Evolutionary conservation across 2,797 vertebrate genomes (phyloP), one percentile per base, ranked within the genome.

Genomic region (Taeniopygia guttata): DNA sequence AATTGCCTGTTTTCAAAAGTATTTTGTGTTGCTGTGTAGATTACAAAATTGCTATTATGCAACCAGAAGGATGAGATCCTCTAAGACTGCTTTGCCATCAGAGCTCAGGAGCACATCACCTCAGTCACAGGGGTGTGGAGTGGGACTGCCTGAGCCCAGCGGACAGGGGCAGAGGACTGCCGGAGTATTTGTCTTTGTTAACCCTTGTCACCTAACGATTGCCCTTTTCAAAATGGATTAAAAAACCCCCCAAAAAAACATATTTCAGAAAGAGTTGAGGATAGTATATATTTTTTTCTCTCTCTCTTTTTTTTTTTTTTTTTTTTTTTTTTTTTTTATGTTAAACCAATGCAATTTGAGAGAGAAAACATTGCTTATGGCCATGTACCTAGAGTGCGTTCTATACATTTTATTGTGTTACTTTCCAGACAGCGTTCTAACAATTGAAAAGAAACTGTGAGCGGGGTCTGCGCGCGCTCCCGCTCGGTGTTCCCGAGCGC

Each of bases 381-480:
- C 29, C 58, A 4, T 0, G 49, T 5, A 45, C 60, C 60, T 16
- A 2, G 7, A 10, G 10, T 66, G 30, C 13, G 3, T 32, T 51
- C 63, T 42, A 2, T 5, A 4, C 12, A 13, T 52, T 63, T 43
- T 27, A 9, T 1, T 22, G 2, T 13, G 14, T 23, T n/a, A 13
- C 63, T 67, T 67, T 58, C 32, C 55, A 10, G 48, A 1, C 2
- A 15, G 16, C 6, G 21, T 18, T 66, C 38, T 29, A 30, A 7
- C 16, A 11, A 3, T 1, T 5, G 15, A 3, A 4, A 40, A 20
- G 32, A 7, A 23, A 9, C 6, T 2, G 10, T 3, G 7, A 9
- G 42, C 2, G n/a, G 1, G 6, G 9, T 2, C 7, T 4, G 54
- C 34, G 17, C 20, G 2, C 27, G 1, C 11, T 34, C 19, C 43